Conservation (phyloP, 2,888 invertebrate genomes). For the Nemotelus pantherinus region DNA sequence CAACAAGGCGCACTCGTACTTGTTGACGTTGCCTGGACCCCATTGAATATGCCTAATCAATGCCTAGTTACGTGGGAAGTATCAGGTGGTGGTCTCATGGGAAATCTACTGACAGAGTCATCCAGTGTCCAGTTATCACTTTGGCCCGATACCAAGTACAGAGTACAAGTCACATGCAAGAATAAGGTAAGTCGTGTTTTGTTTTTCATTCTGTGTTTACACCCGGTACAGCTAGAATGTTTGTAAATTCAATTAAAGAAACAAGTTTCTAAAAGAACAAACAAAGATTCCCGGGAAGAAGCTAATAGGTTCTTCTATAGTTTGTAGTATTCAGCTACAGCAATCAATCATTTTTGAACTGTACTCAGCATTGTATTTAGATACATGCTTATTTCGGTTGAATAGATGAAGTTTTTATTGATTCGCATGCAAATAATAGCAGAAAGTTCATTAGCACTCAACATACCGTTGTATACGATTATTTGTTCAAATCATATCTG, state of each 20-base stretch:
- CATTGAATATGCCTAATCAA: constrained; percentile 59
- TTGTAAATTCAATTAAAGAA: constrained; percentile 32
- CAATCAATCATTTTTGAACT: constrained; percentile 24
- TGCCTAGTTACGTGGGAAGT: constrained; percentile 65
- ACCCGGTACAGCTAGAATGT: not conserved
- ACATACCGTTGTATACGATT: no score
- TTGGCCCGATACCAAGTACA: constrained; percentile 65
- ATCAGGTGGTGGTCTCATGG: constrained; percentile 64
- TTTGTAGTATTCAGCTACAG: not conserved
- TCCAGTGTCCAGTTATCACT: constrained; percentile 63
- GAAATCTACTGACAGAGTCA: constrained; percentile 63
- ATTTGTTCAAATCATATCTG: no score
- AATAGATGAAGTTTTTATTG: no score
- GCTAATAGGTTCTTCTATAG: constrained; percentile 9
- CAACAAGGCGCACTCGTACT: constrained; percentile 63
- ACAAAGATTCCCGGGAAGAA: not conserved
- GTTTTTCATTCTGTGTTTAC: not conserved
- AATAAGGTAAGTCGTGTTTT: constrained; percentile 60
- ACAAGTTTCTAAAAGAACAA: constrained; percentile 10
- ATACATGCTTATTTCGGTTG: no score
- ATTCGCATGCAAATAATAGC: no score
- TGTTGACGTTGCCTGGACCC: constrained; percentile 63
- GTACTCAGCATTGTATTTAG: not conserved
- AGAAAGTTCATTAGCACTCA: no score
- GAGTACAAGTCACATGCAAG: constrained; percentile 64